Evolutionary conservation across 2,797 vertebrate genomes (phyloP).

Genomic region (Lates japonicus): DNA sequence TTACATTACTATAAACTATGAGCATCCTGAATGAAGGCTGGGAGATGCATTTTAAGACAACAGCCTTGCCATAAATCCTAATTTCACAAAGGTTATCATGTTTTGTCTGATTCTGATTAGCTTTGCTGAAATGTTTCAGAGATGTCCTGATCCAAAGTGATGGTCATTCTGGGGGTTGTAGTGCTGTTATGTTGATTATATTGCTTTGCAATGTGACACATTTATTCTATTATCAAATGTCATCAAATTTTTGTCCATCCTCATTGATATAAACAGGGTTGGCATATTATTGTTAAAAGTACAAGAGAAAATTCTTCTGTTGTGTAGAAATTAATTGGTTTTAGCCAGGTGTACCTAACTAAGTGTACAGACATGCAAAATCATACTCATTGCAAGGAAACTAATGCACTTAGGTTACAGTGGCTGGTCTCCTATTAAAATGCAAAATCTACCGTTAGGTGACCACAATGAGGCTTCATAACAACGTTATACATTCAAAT

Average conservation of each 20-base stretch:
- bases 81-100: neutral
- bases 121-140: too few relatives aligned
- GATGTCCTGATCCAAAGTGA: too few relatives aligned
- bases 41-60: neutral
- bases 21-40: neutral
- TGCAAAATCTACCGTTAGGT: too few relatives aligned
- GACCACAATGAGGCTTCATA: neutral
- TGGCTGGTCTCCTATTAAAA: neutral
- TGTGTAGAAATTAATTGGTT: neutral
- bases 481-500: neutral
- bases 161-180: too few relatives aligned
- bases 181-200: too few relatives aligned
- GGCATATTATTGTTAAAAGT: neutral
- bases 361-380: neutral
- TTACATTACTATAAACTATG: neutral
- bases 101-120: too few relatives aligned
- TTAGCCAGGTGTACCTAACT: neutral
- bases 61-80: neutral
- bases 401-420: neutral
- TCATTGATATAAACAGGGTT: too few relatives aligned
- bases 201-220: neutral
- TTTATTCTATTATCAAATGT: neutral
- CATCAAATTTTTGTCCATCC: neutral
- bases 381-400: neutral
- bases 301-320: neutral